Base-by-base conservation (phyloP, 2,797 vertebrate genomes). In the Sebastes matsubarae region DNA sequence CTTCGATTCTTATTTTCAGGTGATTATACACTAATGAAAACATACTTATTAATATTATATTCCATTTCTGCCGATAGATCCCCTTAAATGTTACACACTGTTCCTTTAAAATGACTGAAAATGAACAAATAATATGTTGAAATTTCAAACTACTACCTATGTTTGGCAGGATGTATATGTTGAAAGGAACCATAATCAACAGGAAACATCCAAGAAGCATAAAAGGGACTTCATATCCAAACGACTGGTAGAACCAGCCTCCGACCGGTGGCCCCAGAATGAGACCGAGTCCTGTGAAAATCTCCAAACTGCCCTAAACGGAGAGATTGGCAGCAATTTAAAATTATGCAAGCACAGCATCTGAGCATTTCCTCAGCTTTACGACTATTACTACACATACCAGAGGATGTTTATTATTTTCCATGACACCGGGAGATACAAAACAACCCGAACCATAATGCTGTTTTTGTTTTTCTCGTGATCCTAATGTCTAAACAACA, bases 211-310 rank as follows among this genome's bases (percentile, higher is more conserved):
- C 98, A 27, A 99, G 92, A 1, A 92, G 76, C 90, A 99, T 90
- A 77, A 99, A 99, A 61, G 98, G 98, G 24, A 97, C 81, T 89
- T 98, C 95, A 25, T 98, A 99, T 83, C 98, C 98, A 91, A 97
- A 99, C 0, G 96, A 91, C 4, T 99, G 96, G 91, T 99, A 99
- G 50, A 99, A 92, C 95, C 98, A 96, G 4, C 98, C 98, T 72
- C 99, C 99, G 13, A 99, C 73, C 0, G 98, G 98, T 0, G 99
- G 99, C 1, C 99, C 99, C 50, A 98, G 52, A 5, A 98, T 97
- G 4, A 99, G 90, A 5, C 98, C 98, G 0, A 99, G 95, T 8
- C 98, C 98, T 64, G 97, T 86, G 75, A 99, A 99, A 78, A 97
- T 94, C 94, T 99, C 98, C 94, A 99, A 95, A 92, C 88, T 96